Base-by-base conservation (phyloP, 2,888 invertebrate species). In the Nymphalis polychloros region DNA sequence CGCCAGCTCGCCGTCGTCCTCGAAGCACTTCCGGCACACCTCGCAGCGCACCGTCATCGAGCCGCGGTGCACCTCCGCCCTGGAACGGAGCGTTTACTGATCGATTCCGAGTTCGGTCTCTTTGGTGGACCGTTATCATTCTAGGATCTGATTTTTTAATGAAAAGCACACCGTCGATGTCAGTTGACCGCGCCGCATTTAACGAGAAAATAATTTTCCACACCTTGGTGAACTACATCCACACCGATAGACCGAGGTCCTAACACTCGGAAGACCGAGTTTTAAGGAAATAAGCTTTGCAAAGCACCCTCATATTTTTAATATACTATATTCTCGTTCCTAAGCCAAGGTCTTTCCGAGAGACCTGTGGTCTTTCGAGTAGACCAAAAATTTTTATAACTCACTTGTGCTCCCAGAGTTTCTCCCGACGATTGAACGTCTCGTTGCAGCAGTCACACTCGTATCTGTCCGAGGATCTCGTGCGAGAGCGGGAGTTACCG, bases 21-120 rank as follows among this genome's bases (percentile, higher is more conserved):
- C 93, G 78, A 93, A 93, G 73, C 93, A 91, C 62, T 88, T 85
- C 47, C 88, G 82, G 74, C 93, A 93, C 1, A 92, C 92, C n/a
- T 86, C 86, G 69, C 93, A 93, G 0, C 92, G 86, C 0, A 91
- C 89, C n/a, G 92, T 92, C 90, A 93, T 89, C 1, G 89, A 78
- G 70, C 92, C 93, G 68, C 92, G 89, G 73, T 93, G 93, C 0
- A 80, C 90, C 35, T 83, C 83, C 64, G 89, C 88, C 75, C 93
- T 92, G 75, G 1, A 27, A 53, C 19, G 8, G 7, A 5, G 3
- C 20, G 52, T 20, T 20, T 16, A 2, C 0, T 5, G 23, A 13
- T 3, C 5, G 5, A 52, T 4, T n/a, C 10, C 8, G 27, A 48
- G 48, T 23, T 5, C 8, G 46, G 59, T 65, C 65, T 60, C 16